Evolutionary conservation across 2,113 vertebrate genomes (phyloP), one percentile per base, ranked within the genome.

Genomic region (Lepus americanus): DNA sequence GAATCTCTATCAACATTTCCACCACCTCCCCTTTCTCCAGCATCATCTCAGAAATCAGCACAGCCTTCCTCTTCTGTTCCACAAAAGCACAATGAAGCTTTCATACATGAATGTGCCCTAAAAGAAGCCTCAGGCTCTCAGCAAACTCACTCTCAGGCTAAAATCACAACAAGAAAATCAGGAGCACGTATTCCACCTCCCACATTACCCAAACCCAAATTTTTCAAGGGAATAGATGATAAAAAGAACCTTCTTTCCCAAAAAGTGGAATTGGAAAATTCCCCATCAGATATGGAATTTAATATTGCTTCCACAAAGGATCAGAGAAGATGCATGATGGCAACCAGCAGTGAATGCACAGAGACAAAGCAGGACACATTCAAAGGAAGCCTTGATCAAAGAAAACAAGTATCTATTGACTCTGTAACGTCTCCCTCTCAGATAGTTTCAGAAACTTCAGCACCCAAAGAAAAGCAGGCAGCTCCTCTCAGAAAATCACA

Each of bases 401-500:
- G 55, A 92, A 94, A 82, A 53, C 96, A 95, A 16, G 31, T 87
- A 3, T 89, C 94, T 22, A 12, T 70, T n/a, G 69, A 94, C 55
- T 85, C 91, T 66, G 39, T 16, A n/a, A 96, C 70, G 17, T 63
- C 79, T 64, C 6, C 92, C 11, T 72, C 90, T 67, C 91, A 92
- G 44, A 81, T 39, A 63, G n/a, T 85, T 92, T 80, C 95, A 86
- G 95, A 96, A 94, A 88, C 69, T 27, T 98, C 98, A 59, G 94
- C 88, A 83, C 93, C 98, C 44, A 97, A 72, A 51, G 95, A 27
- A 98, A 98, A 96, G 98, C 97, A 96, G 95, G 96, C 87, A 95
- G 98, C 93, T 11, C 92, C 98, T 69, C 98, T 98, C 4, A 77
- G 98, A 76, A 99, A 95, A 96, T 98, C 99, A 76, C 99, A 99